Evolutionary conservation across 2,113 vertebrate genomes (phyloP).

Genomic region (Dissostichus mawsoni): DNA sequence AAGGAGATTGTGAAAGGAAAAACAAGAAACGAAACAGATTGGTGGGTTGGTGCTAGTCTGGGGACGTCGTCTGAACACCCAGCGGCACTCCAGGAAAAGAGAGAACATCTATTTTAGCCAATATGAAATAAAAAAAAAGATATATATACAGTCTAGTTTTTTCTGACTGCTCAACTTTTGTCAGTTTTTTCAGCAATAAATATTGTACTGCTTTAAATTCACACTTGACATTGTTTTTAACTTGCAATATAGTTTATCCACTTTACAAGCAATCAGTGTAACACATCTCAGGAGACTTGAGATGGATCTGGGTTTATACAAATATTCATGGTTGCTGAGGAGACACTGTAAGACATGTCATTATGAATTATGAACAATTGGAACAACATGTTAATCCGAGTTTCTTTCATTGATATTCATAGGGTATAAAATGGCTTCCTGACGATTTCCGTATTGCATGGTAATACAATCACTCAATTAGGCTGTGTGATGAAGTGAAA

Average conservation of each 20-base stretch:
- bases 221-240: neutral
- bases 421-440: constrained; percentile 62
- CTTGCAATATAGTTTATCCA: constrained; percentile 17
- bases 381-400: constrained; percentile 57
- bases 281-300: constrained; percentile 9
- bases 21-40: constrained; percentile 68
- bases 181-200: constrained; percentile 20
- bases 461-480: constrained; percentile 80
- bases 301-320: constrained; percentile 2
- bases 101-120: constrained; percentile 55
- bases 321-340: constrained; percentile 19
- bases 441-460: constrained; percentile 65
- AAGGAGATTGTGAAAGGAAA: constrained; percentile 58
- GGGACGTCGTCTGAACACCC: constrained; percentile 47
- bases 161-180: constrained; percentile 6
- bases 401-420: constrained; percentile 71
- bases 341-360: constrained; percentile 47
- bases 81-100: constrained; percentile 33
- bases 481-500: constrained; percentile 79
- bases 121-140: constrained; percentile 52
- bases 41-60: constrained; percentile 43
- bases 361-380: constrained; percentile 51
- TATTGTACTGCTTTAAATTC: neutral
- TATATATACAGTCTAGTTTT: neutral
- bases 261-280: constrained; percentile 28